Evolutionary conservation across 2,113 vertebrate species (phyloP), one percentile per base, ranked within the genome.

Genomic region (Halichoerus grypus): DNA sequence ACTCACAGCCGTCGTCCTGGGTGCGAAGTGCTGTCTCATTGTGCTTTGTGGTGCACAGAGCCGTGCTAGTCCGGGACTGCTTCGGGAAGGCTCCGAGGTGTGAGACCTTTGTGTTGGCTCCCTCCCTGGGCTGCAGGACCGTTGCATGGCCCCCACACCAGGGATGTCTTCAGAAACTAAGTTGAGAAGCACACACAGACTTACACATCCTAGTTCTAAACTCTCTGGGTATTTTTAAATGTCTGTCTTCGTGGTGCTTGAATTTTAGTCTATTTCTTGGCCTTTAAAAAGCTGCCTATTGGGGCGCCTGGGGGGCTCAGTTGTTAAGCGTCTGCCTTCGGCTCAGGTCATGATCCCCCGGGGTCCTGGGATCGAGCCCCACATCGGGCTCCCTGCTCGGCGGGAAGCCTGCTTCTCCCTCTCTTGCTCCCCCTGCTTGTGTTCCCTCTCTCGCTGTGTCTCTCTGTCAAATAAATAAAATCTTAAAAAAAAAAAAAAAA

Each of bases 1-100:
- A 18, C 9, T 1, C 5, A n/a, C 2, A 28, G 33, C 33, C 88
- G 3, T 65, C 22, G 0, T 36, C 14, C 16, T n/a, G 24, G 4
- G 22, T 31, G 10, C 67, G 74, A 10, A 53, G 76, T 6, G 46
- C 24, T 22, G 1, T 21, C 14, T 79, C 42, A 42, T 42, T 42
- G 39, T 42, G 39, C 39, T 42, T 42, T 42, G 39, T 42, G 39
- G 39, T 42, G 39, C 39, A 14, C 22, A 21, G 16, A 5, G 42
- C 15, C 28, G 22, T 21, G 53, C 51, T 36, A 8, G 49, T 18
- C 4, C 51, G 31, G 2, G 24, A 24, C 26, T 16, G 22, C 71
- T 22, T 76, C 19, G 3, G 71, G n/a, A 65, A 63, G 24, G 16
- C 2, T 18, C 15, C 11, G n/a, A 55, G n/a, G 14, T 26, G 15